A percentile compares a stretch with the other conserved stretches of the same genome.
These are phyloP conservation scores for Danio albolineatus DNA, from an alignment of 2,797 vertebrate genomes.

Conservation along the genomic window DNA sequence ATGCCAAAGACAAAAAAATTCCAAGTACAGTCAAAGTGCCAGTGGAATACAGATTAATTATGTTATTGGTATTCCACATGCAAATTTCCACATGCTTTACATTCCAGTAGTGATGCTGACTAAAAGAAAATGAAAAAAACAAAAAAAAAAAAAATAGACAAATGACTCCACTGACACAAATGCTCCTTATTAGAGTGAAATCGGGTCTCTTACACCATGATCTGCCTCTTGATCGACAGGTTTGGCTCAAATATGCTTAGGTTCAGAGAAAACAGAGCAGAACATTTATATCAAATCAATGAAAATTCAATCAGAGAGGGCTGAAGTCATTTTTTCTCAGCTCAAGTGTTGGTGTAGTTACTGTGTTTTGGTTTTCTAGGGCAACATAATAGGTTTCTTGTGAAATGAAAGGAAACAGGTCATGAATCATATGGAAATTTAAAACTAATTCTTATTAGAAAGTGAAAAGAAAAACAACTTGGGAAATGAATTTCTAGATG, in stretches of 20 bases:
- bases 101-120: neutral
- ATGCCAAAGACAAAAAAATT: neutral
- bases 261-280: neutral
- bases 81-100: neutral
- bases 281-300: neutral
- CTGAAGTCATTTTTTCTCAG: neutral
- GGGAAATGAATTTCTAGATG: neutral
- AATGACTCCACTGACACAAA: neutral
- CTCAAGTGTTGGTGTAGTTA: neutral
- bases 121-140: neutral
- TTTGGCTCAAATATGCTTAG: neutral
- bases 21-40: neutral
- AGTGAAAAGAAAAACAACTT: neutral
- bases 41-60: neutral
- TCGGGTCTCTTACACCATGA: neutral
- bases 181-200: slow-evolving; percentile 4
- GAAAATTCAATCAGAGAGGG: neutral
- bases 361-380: neutral
- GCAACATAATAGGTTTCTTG: neutral
- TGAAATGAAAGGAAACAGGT: neutral
- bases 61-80: slow-evolving; percentile 6
- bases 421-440: slow-evolving; percentile 5
- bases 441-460: slow-evolving; percentile 3
- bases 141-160: neutral
- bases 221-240: neutral